Evolutionary conservation across 2,797 vertebrate genomes (phyloP).

Genomic region (Botia almorhae): DNA sequence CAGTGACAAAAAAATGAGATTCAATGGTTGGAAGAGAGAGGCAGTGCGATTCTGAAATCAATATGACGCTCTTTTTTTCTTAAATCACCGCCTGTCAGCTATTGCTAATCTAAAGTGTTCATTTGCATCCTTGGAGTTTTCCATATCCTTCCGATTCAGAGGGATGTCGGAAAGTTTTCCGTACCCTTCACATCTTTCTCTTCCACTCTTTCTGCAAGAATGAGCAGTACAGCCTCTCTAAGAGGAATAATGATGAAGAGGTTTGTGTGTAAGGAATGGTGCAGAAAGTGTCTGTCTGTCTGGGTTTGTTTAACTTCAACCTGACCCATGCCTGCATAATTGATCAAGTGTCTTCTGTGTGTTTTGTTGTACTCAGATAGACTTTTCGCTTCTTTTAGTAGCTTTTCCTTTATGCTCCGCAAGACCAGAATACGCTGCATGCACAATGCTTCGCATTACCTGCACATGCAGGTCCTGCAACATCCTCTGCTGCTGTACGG

Average conservation of each 20-base stretch:
- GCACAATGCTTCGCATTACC: neutral
- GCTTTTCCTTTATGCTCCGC: neutral
- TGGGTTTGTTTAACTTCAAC: conserved; percentile 4
- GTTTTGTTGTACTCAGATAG: neutral
- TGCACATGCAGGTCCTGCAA: neutral
- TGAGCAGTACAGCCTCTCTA: conserved; percentile 5
- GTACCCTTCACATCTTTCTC: neutral
- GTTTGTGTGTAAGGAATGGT: conserved; percentile 4
- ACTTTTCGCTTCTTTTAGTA: neutral
- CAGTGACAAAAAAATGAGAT: neutral
- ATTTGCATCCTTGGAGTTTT: conserved; percentile 27
- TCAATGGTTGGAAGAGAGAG: neutral
- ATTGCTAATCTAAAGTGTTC: neutral
- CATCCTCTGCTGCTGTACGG: neutral
- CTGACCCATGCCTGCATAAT: neutral
- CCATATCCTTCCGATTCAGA: neutral
- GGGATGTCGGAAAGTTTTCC: neutral
- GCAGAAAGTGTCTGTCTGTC: neutral
- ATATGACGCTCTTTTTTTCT: too few relatives aligned
- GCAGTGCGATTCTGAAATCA: too few relatives aligned
- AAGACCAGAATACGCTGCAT: neutral
- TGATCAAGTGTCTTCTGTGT: neutral
- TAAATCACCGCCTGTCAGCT: neutral
- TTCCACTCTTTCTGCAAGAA: neutral
- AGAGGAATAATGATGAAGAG: conserved; percentile 35